phyloP scores from a whole-genome alignment of 2,113 vertebrate species.

The Choloepus hoffmanni region DNA sequence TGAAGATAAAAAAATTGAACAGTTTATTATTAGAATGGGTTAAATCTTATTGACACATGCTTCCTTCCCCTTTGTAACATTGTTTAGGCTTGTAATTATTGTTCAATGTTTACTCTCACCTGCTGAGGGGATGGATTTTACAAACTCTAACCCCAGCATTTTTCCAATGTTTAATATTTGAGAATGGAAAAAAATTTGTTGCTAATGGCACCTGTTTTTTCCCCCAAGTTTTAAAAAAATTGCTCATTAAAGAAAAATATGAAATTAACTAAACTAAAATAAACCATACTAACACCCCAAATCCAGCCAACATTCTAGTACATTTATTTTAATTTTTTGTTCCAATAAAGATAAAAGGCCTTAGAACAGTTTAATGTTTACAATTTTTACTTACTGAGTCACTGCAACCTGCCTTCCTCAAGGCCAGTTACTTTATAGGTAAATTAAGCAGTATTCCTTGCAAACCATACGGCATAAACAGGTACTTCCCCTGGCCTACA shows the following conservation, averaged over 20 bases:
- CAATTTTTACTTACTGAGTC: not conserved
- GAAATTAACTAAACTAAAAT: conserved; percentile 12
- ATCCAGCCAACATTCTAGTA: conserved; percentile 24
- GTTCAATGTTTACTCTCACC: not conserved
- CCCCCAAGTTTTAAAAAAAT: not conserved
- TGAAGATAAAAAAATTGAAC: not conserved
- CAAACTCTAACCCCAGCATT: not conserved
- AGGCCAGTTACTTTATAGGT: not conserved
- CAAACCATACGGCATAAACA: not conserved
- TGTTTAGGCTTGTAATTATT: not conserved
- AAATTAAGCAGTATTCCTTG: conserved; percentile 9
- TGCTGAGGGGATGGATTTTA: not conserved
- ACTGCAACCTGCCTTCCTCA: conserved; percentile 12
- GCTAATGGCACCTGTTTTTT: not conserved
- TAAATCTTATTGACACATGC: not conserved
- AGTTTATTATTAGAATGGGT: conserved; percentile 26
- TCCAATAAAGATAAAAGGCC: conserved; percentile 28
- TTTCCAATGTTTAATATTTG: not conserved
- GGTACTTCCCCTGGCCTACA: not conserved
- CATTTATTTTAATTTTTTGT: not conserved
- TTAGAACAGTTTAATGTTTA: not conserved
- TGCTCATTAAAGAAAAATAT: conserved; percentile 6
- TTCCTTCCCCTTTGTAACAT: not conserved
- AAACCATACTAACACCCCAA: conserved; percentile 13
- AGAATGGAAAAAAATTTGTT: conserved; percentile 37